A percentile compares a stretch with the other conserved stretches of the same genome.
phyloP scores from a whole-genome alignment of 2,888 invertebrate genomes.

The Endotricha flammealis region DNA sequence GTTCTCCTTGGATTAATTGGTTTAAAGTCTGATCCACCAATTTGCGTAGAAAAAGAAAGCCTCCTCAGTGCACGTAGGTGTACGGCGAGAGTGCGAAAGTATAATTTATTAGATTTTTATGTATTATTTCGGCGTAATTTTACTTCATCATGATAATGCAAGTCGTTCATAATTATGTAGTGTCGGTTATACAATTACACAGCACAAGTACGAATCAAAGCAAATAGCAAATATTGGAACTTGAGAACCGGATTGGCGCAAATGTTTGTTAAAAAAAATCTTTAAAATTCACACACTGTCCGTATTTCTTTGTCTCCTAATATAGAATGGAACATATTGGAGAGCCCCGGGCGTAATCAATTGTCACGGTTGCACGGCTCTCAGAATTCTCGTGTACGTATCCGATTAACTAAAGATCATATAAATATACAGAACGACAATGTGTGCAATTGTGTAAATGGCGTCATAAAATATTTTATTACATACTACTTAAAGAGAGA shows the following conservation, averaged over 20 bases:
- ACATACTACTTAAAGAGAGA: too few relatives aligned
- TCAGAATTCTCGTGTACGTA: background rate
- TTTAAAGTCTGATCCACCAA: slow-evolving; percentile 7
- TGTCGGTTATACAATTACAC: background rate
- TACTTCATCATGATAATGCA: slow-evolving; percentile 4
- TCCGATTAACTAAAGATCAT: too few relatives aligned
- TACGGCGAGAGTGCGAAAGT: slow-evolving; percentile 10
- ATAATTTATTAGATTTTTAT: slow-evolving; percentile 8
- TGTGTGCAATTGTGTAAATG: too few relatives aligned
- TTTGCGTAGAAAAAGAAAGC: slow-evolving; percentile 9
- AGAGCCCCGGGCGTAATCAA: slow-evolving; percentile 27
- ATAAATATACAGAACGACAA: too few relatives aligned
- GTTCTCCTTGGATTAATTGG: slow-evolving; percentile 8
- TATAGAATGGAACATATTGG: slow-evolving; percentile 31
- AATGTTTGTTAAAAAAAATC: slow-evolving; percentile 44
- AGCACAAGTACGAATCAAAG: slow-evolving; percentile 51
- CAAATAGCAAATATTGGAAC: slow-evolving; percentile 52
- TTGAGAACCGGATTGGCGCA: slow-evolving; percentile 31
- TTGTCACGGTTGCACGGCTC: slow-evolving; percentile 15
- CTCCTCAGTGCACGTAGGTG: slow-evolving; percentile 7
- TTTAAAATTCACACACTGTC: too few relatives aligned
- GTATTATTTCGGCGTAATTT: slow-evolving; percentile 6
- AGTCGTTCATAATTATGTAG: background rate
- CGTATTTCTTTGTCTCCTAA: too few relatives aligned
- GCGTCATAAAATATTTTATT: too few relatives aligned